Evolutionary conservation across 2,797 vertebrate species (phyloP).

Genomic region (Momotus momota): DNA sequence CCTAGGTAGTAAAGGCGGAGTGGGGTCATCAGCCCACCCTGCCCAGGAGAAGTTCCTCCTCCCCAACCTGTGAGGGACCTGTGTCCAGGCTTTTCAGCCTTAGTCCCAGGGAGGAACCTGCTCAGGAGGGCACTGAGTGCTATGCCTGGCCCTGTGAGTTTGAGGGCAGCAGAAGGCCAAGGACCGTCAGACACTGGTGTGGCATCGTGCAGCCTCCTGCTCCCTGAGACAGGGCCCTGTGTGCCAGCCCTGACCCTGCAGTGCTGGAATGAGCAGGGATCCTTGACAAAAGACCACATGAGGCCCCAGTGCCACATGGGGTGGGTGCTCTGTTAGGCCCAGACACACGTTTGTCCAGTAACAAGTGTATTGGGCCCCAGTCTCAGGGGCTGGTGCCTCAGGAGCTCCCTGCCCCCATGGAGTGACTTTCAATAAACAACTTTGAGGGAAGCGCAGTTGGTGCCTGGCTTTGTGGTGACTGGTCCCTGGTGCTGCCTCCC

Average conservation of each 20-base stretch:
- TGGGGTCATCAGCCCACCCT: fast-evolving
- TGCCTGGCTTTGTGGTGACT: neutral
- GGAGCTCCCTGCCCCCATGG: neutral
- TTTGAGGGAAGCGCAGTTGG: neutral
- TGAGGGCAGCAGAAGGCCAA: neutral
- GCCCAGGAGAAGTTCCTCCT: neutral
- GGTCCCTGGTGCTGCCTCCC: neutral
- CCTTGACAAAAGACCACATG: no score
- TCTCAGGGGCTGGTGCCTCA: neutral
- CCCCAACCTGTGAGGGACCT: fast-evolving
- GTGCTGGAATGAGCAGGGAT: neutral
- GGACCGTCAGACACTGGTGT: neutral
- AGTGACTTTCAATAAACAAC: neutral
- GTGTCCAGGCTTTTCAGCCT: neutral
- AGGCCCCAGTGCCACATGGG: no score
- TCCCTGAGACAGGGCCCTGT: no score
- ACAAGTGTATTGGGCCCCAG: neutral
- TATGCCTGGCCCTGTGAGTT: fast-evolving
- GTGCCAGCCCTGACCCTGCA: neutral
- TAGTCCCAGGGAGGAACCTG: neutral
- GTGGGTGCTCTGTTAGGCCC: neutral
- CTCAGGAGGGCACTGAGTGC: fast-evolving
- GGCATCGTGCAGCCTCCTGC: fast-evolving
- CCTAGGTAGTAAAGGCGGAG: neutral
- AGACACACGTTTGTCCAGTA: neutral